phyloP scores from a whole-genome alignment of 1,140 invertebrate genomes.

The Colletes latitarsis region DNA sequence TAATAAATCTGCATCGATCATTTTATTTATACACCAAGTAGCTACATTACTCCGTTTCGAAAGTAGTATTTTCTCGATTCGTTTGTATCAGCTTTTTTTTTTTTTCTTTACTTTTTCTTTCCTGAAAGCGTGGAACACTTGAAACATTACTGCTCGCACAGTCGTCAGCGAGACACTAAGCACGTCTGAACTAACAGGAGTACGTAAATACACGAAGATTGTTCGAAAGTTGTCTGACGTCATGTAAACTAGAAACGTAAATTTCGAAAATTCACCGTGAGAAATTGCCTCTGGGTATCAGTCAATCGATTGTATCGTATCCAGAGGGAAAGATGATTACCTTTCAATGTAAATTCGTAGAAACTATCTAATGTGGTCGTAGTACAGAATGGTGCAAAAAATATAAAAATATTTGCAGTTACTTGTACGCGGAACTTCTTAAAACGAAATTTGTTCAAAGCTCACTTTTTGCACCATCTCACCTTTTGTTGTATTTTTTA shows the following conservation, averaged over 20 bases:
- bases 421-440: slow-evolving; percentile 7
- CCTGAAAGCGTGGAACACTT: slow-evolving; percentile 58
- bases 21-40: slow-evolving; percentile 67
- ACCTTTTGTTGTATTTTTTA: slow-evolving; percentile 16
- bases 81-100: slow-evolving; percentile 25
- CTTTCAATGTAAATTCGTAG: slow-evolving; percentile 41
- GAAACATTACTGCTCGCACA: slow-evolving; percentile 49
- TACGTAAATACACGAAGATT: slow-evolving; percentile 56
- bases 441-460: slow-evolving; percentile 37
- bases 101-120: slow-evolving; percentile 12
- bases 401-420: slow-evolving; percentile 31
- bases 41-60: slow-evolving; percentile 57
- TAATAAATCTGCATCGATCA: slow-evolving; percentile 52
- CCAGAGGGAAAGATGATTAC: slow-evolving; percentile 24
- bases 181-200: slow-evolving; percentile 37
- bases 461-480: slow-evolving; percentile 41
- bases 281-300: slow-evolving; percentile 16
- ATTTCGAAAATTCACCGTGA: slow-evolving; percentile 36
- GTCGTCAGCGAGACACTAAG: slow-evolving; percentile 43
- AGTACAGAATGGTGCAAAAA: slow-evolving; percentile 49
- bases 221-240: slow-evolving; percentile 25
- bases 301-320: slow-evolving; percentile 21
- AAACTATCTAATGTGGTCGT: slow-evolving; percentile 48
- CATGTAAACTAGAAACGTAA: slow-evolving; percentile 30
- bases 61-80: slow-evolving; percentile 51